phyloP scores from a whole-genome alignment of 64 coral and sea anemone genomes.

The Dendronephthya gigantea region DNA sequence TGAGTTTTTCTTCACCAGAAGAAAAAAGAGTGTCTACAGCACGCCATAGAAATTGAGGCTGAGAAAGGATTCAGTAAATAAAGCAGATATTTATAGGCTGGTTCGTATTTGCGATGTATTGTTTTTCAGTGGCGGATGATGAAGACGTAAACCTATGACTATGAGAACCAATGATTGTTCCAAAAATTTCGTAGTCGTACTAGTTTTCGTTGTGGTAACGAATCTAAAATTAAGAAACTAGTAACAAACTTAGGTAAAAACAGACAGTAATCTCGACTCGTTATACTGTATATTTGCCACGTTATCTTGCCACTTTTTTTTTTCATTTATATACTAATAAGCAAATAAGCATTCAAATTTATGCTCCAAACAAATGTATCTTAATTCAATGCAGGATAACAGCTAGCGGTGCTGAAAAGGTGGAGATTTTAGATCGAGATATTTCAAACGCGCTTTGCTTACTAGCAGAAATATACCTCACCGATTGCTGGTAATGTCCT shows the following conservation, averaged over 20 bases:
- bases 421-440: constrained; percentile 28
- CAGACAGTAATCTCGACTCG: no score
- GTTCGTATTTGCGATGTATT: no score
- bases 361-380: neutral
- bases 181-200: no score
- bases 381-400: neutral
- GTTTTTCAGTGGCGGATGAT: constrained; percentile 54
- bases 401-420: neutral
- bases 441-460: constrained; percentile 88
- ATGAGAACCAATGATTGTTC: no score
- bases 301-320: no score
- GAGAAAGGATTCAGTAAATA: constrained; percentile 66
- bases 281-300: no score
- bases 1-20: constrained; percentile 25
- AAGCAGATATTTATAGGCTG: no score
- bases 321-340: no score
- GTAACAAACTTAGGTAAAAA: no score
- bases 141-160: constrained; percentile 86
- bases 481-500: constrained; percentile 64
- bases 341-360: neutral
- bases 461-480: constrained; percentile 90
- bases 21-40: constrained; percentile 55
- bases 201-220: no score
- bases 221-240: no score
- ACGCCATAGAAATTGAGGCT: constrained; percentile 57